Conservation (phyloP, 2,797 vertebrate genomes). For the Pteronotus mesoamericanus region DNA sequence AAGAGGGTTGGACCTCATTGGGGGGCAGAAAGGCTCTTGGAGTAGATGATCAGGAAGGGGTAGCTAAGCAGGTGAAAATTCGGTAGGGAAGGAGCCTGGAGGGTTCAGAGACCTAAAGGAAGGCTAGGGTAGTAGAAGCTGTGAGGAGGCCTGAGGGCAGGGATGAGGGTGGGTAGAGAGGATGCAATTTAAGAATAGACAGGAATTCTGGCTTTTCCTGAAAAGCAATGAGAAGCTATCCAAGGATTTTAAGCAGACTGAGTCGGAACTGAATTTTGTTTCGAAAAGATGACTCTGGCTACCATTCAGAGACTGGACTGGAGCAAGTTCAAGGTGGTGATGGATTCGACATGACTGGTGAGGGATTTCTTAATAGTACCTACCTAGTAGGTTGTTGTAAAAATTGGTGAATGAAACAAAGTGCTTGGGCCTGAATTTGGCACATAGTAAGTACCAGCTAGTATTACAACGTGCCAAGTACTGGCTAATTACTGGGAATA, state of each 20-base stretch:
- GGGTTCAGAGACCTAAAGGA: neutral
- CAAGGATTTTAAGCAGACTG: neutral
- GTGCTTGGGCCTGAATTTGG: neutral
- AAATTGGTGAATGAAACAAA: neutral
- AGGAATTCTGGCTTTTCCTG: neutral
- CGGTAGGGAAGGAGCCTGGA: too few species aligned
- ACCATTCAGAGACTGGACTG: neutral
- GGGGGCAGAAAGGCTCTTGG: neutral
- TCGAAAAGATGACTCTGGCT: neutral
- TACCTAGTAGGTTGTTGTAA: neutral
- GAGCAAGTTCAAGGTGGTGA: neutral
- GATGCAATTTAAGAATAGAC: neutral
- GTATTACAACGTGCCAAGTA: too few species aligned
- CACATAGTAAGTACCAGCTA: neutral
- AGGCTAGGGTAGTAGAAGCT: neutral
- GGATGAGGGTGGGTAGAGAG: neutral
- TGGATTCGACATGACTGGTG: too few species aligned
- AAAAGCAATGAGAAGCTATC: neutral
- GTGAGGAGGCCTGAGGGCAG: neutral
- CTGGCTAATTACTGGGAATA: neutral
- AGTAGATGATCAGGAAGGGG: neutral
- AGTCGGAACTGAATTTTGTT: neutral
- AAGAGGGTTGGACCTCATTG: neutral
- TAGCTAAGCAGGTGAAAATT: neutral
- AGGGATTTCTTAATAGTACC: neutral